These are phyloP conservation scores for Colletes gigas DNA, from an alignment of 1,140 invertebrate genomes.

Conservation along the genomic window DNA sequence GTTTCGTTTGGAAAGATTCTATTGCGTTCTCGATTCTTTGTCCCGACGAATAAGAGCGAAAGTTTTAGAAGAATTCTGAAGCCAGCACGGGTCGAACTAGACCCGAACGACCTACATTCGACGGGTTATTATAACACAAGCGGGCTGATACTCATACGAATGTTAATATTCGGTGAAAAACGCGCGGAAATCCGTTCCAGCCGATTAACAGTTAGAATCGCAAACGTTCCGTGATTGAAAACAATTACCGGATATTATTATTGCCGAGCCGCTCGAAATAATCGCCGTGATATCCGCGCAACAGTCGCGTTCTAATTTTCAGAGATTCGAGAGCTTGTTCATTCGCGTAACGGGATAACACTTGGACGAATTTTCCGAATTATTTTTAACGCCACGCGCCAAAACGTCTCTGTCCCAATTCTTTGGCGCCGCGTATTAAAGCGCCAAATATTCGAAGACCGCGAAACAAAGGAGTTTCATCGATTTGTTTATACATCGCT, in stretches of 20 bases:
- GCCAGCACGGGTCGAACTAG: too few species aligned
- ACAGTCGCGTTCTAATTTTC: constrained; percentile 11
- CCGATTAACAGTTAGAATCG: constrained; percentile 31
- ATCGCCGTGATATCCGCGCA: not conserved
- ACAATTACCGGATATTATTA: constrained; percentile 30
- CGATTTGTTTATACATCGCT: too few species aligned
- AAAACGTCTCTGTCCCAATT: too few species aligned
- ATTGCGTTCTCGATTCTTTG: too few species aligned
- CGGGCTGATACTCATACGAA: constrained; percentile 6
- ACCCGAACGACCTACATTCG: too few species aligned
- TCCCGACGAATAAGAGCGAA: too few species aligned
- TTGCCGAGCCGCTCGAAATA: constrained; percentile 3
- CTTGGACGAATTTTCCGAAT: constrained; percentile 22
- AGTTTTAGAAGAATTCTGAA: too few species aligned
- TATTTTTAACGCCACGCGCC: not conserved
- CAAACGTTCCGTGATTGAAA: constrained; percentile 20
- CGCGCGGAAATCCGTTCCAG: constrained; percentile 8
- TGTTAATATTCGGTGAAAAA: constrained; percentile 26
- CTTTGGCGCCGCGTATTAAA: too few species aligned
- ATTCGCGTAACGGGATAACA: not conserved
- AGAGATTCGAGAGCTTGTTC: not conserved
- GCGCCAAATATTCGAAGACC: too few species aligned
- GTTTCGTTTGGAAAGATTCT: too few species aligned
- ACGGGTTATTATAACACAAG: not conserved
- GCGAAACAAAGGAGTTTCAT: too few species aligned